Evolutionary conservation across 2,113 vertebrate genomes (phyloP), one percentile per base, ranked within the genome.

Genomic region (Macrotus californicus): DNA sequence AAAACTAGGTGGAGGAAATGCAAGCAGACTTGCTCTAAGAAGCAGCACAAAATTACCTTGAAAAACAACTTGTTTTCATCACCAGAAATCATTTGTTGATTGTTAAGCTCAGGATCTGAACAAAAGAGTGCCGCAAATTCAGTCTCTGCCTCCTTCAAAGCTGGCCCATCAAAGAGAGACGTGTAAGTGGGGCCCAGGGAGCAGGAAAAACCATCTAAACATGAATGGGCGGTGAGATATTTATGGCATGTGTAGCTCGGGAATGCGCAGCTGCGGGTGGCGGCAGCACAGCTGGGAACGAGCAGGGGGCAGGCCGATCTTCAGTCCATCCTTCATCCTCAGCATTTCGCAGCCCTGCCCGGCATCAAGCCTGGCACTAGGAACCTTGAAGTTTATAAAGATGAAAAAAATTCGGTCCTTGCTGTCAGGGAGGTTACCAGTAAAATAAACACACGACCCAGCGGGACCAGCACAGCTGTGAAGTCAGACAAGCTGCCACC

Each of bases 21-120:
- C 43, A 56, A 43, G 11, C 46, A 36, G 29, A 80, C 69, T 12
- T 69, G 31, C 29, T 61, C 26, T 34, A 34, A 89, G 61, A 73
- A 66, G 29, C 43, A 91, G 73, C 31, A 70, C 81, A 54, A 70
- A 87, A 24, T 64, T 59, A 31, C 75, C 77, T 52, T n/a, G 66
- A 48, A 52, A 89, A 93, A 87, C 41, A 91, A n/a, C 52, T 56
- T 72, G 26, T 77, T 90, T 93, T 76, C 61, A 80, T 80, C 46
- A 36, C 67, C 81, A 77, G 88, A 91, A 88, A 81, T 84, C 84
- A 72, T 59, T 26, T 43, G 36, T 77, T 48, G 59, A 80, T 85
- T 70, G 75, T 52, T 61, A 66, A 12, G n/a, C 36, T 82, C 12
- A 36, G 80, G 13, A 90, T 82, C 70, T 36, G 61, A 39, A 82